These are phyloP conservation scores for Mus pahari DNA, from an alignment of 2,113 vertebrate genomes.

Conservation along the genomic window DNA sequence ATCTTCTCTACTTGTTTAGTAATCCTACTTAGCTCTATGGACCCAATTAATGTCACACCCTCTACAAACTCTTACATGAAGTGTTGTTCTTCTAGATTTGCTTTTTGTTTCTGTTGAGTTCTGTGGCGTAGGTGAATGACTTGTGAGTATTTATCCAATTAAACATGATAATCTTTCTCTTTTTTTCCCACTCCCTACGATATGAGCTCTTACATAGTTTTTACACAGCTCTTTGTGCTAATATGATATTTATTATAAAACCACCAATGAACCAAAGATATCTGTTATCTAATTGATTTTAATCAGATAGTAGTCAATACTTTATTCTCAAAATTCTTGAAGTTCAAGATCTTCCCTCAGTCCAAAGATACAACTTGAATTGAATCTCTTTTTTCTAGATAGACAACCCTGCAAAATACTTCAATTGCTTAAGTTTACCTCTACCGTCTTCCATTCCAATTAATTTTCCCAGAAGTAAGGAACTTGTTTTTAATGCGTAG, in stretches of 20 bases:
- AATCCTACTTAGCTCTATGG: not conserved
- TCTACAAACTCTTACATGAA: not conserved
- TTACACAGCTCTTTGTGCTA: not conserved
- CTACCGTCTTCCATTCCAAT: slow-evolving; percentile 18
- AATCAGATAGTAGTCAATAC: not conserved
- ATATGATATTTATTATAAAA: not conserved
- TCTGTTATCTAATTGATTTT: not conserved
- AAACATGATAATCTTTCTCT: not conserved
- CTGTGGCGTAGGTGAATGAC: not conserved
- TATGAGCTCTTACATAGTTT: not conserved
- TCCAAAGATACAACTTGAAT: slow-evolving; percentile 5
- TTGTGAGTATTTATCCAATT: not conserved
- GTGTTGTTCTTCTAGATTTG: not conserved
- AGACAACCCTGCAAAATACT: not conserved
- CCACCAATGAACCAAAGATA: not conserved
- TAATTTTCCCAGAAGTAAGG: slow-evolving; percentile 49
- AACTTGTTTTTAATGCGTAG: slow-evolving; percentile 53
- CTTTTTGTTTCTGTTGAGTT: not conserved
- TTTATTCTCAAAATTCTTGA: not conserved
- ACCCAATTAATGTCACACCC: not conserved
- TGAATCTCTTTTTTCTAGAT: not conserved
- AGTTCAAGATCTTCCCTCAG: not conserved
- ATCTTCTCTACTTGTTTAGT: not conserved
- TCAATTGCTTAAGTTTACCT: not conserved
- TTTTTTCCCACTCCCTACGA: not conserved